Conservation (phyloP, 2,113 vertebrate species). For the Carollia perspicillata region DNA sequence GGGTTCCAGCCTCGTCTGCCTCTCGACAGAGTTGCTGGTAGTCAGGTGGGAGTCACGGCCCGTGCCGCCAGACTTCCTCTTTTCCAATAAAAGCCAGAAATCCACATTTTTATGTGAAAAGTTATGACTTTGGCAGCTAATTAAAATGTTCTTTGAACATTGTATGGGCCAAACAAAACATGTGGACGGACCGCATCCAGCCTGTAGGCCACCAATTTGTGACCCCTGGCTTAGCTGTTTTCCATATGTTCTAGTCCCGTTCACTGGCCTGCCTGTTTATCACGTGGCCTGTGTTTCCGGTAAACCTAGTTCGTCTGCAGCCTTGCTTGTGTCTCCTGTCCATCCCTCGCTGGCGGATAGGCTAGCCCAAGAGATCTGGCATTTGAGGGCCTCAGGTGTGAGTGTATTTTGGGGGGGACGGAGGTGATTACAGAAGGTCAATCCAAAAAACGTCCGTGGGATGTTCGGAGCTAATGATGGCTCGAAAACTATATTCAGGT, state of each 20-base stretch:
- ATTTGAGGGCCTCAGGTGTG: neutral
- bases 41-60: neutral
- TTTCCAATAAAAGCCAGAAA: slow-evolving; percentile 35
- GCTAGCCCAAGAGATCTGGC: neutral
- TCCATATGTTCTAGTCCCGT: neutral
- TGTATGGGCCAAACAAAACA: slow-evolving; percentile 43
- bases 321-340: neutral
- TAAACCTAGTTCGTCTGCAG: neutral
- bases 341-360: neutral
- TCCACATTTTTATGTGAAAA: slow-evolving; percentile 41
- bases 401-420: neutral
- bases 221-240: neutral
- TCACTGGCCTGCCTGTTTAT: neutral
- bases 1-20: neutral
- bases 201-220: neutral
- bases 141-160: slow-evolving; percentile 41
- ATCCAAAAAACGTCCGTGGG: neutral
- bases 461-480: neutral
- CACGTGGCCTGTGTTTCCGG: neutral
- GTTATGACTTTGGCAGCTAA: slow-evolving; percentile 41
- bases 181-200: neutral
- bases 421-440: neutral
- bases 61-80: neutral
- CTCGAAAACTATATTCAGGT: neutral
- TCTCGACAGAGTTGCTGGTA: no score